Base-by-base conservation (phyloP, 2,888 invertebrate genomes). In the Caenorhabditis macrosperma region DNA sequence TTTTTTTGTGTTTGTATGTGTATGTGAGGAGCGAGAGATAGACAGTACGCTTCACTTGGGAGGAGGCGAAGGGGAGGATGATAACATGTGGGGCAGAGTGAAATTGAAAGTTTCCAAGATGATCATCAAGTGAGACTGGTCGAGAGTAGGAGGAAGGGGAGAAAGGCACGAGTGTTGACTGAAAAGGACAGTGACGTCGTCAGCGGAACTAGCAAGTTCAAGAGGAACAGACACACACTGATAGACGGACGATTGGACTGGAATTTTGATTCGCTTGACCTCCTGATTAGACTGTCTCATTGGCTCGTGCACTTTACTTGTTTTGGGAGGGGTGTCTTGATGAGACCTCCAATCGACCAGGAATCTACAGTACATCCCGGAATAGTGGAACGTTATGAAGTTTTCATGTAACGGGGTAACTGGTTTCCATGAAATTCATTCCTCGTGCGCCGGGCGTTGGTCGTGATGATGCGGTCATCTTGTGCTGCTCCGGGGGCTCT, bases 381-480 rank as follows among this genome's bases (percentile, higher is more conserved):
- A n/a, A n/a, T n/a, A n/a, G n/a, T n/a, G n/a, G n/a, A n/a, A n/a
- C n/a, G n/a, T n/a, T n/a, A n/a, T n/a, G n/a, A n/a, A n/a, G n/a
- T n/a, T n/a, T n/a, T n/a, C n/a, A n/a, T n/a, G n/a, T n/a, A n/a
- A n/a, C n/a, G n/a, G n/a, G n/a, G n/a, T n/a, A n/a, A n/a, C n/a
- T n/a, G n/a, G n/a, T n/a, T n/a, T n/a, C n/a, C n/a, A n/a, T n/a
- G n/a, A n/a, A n/a, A n/a, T n/a, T n/a, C n/a, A n/a, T n/a, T n/a
- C 12, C 38, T 38, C 38, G 15, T 38, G 38, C 15, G 7, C 38
- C 12, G 20, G 46, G 46, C 20, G 46, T 22, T 22, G 46, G 46
- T 46, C 48, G 12, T 24, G 33, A 48, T 48, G 48, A 50, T 59
- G 68, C 48, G 69, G 69, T 69, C 69, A 69, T 60, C 60, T 60